Evolutionary conservation across 2,113 vertebrate genomes (phyloP), one percentile per base, ranked within the genome.

Genomic region (Megaptera novaeangliae): DNA sequence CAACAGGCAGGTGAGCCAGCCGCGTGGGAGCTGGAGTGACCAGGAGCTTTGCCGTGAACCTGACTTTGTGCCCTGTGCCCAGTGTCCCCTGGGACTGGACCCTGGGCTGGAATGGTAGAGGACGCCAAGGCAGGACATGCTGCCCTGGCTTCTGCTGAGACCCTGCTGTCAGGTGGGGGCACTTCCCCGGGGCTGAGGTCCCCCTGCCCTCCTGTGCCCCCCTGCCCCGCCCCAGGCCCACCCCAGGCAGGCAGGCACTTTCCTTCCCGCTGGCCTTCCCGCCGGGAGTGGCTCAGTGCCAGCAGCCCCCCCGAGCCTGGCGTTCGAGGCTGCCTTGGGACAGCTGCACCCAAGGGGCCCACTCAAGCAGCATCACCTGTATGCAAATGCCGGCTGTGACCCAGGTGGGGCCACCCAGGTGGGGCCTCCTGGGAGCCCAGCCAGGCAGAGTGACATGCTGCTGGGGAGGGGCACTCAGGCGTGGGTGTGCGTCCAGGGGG

Each of bases 321-420:
- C 15, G 3, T 3, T 41, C 0, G 18, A 39, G 71, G 75, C 77
- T 0, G 3, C 36, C 59, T 36, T 4, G 4, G 34, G 52, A 64
- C 91, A 52, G 27, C 75, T 23, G 52, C 44, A 36, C 41, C 6
- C 46, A 44, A 49, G 10, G 17, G 34, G 36, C n/a, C 63, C 55
- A 25, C 46, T 17, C 13, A 4, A 17, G 36, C 64, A 55, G 52
- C 49, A 59, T 57, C 96, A 98, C 97, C 96, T 98, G 72, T 97
- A 96, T 97, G 95, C 94, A 98, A 82, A 97, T 96, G 4, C 44
- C 1, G 10, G 10, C 86, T 12, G 34, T 2, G 29, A 46, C 61
- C 44, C 74, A 87, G 88, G 85, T 69, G 49, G 31, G 77, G 77
- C 46, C 31, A 17, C 52, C 49, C 55, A 46, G 89, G 96, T 75